Evolutionary conservation across 2,797 vertebrate species (phyloP).

Genomic region (Pseudochromis fuscus): DNA sequence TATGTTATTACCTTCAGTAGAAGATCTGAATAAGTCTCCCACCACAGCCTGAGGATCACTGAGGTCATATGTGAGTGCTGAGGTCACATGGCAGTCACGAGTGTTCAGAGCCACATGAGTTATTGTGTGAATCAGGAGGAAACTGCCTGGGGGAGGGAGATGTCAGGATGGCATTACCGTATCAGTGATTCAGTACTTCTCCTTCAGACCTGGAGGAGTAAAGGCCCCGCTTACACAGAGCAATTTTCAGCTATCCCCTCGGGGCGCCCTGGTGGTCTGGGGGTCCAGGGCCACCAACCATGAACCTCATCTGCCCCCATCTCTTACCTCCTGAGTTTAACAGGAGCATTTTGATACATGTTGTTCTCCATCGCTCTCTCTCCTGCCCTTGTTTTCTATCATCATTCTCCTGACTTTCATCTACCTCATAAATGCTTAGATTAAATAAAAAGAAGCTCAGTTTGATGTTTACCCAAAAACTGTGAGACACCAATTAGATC

Average conservation of each 20-base stretch:
- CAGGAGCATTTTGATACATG: neutral
- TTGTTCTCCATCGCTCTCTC: neutral
- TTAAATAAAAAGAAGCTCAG: too few species aligned
- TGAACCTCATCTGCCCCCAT: neutral
- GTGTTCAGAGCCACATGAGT: slow-evolving; percentile 8
- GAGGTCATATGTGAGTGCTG: neutral
- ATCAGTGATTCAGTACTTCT: slow-evolving; percentile 7
- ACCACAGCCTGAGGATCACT: neutral
- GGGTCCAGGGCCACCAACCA: neutral
- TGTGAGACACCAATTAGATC: neutral
- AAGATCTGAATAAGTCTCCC: neutral
- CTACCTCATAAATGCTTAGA: too few species aligned
- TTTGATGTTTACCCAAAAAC: too few species aligned
- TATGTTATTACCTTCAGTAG: neutral
- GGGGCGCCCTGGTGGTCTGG: neutral
- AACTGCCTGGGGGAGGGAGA: neutral
- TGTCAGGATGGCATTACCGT: neutral
- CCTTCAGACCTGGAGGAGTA: slow-evolving; percentile 4
- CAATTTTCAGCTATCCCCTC: neutral
- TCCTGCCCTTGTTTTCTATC: too few species aligned
- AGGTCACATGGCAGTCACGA: neutral
- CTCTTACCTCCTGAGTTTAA: too few species aligned
- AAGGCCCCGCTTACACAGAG: neutral
- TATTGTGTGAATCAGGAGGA: slow-evolving; percentile 4
- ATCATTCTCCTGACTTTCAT: too few species aligned